A percentile compares a stretch with the other conserved stretches of the same genome.
phyloP scores from a whole-genome alignment of 2,797 vertebrate genomes.

The Megalops cyprinoides region DNA sequence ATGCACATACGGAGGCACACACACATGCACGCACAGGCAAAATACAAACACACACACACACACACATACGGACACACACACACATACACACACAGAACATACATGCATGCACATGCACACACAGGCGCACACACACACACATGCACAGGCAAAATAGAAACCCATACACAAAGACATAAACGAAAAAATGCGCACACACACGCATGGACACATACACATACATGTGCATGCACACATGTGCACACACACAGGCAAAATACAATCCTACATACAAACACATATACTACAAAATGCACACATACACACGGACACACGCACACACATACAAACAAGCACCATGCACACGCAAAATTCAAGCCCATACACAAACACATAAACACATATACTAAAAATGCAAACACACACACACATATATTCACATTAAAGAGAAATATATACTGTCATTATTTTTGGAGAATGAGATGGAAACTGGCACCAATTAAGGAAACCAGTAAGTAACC shows the following conservation, averaged over 20 bases:
- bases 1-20: not conserved
- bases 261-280: not conserved
- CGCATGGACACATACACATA: not conserved
- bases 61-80: not conserved
- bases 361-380: conserved; percentile 18
- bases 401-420: conserved; percentile 30
- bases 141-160: not conserved
- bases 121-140: not conserved
- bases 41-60: not conserved
- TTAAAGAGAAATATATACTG: conserved; percentile 41
- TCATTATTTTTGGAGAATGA: conserved; percentile 72
- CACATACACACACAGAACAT: not conserved
- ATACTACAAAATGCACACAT: too few relatives aligned
- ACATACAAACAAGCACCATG: conserved; percentile 9
- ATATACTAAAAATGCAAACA: not conserved
- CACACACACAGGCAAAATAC: too few relatives aligned
- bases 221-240: not conserved
- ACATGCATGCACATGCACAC: not conserved
- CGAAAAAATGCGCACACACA: not conserved
- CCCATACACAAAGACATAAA: conserved; percentile 6
- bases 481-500: conserved; percentile 73
- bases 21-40: not conserved
- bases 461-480: conserved; percentile 79
- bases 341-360: too few relatives aligned
- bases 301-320: conserved; percentile 26